These are phyloP conservation scores for Leptobrachium ailaonicum DNA, from an alignment of 2,113 vertebrate species.

Conservation along the genomic window DNA sequence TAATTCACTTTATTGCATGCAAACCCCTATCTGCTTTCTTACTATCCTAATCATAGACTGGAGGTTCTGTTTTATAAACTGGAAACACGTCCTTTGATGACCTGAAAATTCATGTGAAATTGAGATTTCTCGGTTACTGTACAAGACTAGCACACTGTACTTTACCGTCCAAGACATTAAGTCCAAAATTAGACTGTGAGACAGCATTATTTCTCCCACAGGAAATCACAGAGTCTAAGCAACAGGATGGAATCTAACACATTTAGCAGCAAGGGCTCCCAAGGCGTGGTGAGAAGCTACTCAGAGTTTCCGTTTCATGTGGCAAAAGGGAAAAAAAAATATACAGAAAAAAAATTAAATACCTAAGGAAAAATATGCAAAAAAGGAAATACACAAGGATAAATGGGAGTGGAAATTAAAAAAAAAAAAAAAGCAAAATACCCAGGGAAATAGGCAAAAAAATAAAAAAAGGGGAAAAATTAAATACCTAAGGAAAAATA, in stretches of 20 bases:
- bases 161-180: background rate
- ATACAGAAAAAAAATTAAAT: background rate
- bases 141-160: background rate
- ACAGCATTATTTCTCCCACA: background rate
- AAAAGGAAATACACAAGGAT: background rate
- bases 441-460: too few species aligned
- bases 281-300: slow-evolving; percentile 8
- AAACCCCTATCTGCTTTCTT: too few species aligned
- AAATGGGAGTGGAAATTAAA: too few species aligned
- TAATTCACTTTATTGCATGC: too few species aligned
- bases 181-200: slow-evolving; percentile 2
- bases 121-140: background rate
- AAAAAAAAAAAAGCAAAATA: too few species aligned
- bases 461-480: too few species aligned
- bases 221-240: slow-evolving; percentile 44
- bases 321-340: background rate
- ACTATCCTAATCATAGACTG: too few species aligned
- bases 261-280: background rate
- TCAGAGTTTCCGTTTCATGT: slow-evolving; percentile 5
- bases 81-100: too few species aligned
- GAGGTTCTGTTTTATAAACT: too few species aligned
- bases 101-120: too few species aligned
- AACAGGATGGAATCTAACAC: slow-evolving; percentile 39
- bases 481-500: background rate
- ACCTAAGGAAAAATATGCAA: background rate